A percentile compares a stretch with the other conserved stretches of the same genome.
Evolutionary conservation across 2,797 vertebrate species (phyloP).

Genomic region (Sebastes iracundus): DNA sequence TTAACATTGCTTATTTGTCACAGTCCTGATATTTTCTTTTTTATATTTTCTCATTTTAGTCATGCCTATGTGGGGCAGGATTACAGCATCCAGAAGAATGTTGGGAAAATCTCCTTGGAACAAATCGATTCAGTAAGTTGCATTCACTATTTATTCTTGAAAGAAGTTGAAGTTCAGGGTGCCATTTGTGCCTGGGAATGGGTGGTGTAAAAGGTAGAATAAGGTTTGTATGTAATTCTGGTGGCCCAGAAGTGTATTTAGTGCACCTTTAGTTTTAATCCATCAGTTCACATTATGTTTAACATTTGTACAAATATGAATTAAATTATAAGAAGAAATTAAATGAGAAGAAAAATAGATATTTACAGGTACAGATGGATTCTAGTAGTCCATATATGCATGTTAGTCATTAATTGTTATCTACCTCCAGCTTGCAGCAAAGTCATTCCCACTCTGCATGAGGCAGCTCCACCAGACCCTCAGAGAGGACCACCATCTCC

Average conservation of each 20-base stretch:
- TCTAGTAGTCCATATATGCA: not conserved
- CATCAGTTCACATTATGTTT: not conserved
- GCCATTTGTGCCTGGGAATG: not conserved
- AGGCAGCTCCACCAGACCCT: conserved; percentile 92
- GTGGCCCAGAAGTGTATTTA: not conserved
- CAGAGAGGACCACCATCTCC: conserved; percentile 93
- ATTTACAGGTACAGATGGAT: not conserved
- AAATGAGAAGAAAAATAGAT: not conserved
- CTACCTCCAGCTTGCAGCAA: conserved; percentile 86
- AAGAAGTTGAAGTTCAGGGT: conserved; percentile 7
- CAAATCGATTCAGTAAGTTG: conserved; percentile 94
- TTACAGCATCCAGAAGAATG: conserved; percentile 91
- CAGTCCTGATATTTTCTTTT: not conserved
- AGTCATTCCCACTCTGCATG: conserved; percentile 96
- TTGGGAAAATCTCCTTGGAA: conserved; percentile 94
- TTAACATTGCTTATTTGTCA: not conserved
- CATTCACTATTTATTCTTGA: conserved; percentile 14
- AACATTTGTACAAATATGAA: not conserved
- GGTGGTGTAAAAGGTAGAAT: not conserved
- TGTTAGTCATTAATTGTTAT: not conserved
- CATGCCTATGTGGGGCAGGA: conserved; percentile 96
- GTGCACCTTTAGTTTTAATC: not conserved
- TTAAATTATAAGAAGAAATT: not conserved
- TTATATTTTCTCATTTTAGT: conserved; percentile 73
- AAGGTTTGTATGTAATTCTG: not conserved